Base-by-base conservation (phyloP, 1,140 invertebrate genomes). In the Condylostylus longicornis region DNA sequence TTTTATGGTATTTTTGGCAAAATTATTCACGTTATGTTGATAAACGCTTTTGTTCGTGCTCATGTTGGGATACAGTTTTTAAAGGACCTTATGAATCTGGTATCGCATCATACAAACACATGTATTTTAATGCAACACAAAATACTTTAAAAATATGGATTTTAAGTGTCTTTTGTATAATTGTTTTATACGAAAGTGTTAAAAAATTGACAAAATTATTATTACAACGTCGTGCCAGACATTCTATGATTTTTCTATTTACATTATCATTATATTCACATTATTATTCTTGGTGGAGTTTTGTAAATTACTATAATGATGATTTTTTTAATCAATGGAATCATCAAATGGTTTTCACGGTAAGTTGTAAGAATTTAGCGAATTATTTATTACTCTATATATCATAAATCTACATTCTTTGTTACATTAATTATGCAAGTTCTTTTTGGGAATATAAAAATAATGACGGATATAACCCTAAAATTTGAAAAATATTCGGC, bases 271-370 rank as follows among this genome's bases (percentile, higher is more conserved):
- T 84, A 35, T 84, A 82, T 53, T 80, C 82, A 1, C 79, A 87
- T 51, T 85, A 85, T 50, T 86, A 85, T 51, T 73, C 78, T 2
- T 84, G 79, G 79, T 87, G 82, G 82, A 71, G 71, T 15, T 81
- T 79, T 44, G 75, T 83, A 38, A 85, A 82, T 60, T 86, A 85
- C 49, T 82, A 78, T 68, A 87, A 87, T 48, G 82, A 86, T 44
- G 79, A 82, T 36, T 83, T 77, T 49, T 84, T 82, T 56, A 73
- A 66, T 8, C 75, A 79, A 47, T 79, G 75, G 74, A 72, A 77
- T 43, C 76, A 80, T 55, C 80, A 86, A 48, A 54, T 82, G 42
- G 79, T 82, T 52, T 81, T 80, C 45, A 73, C 79, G 33, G 62
- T 64, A 49, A 51, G 55, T 51, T 35, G 32, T 41, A 19, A 38